Percentiles rank a stretch among this genome's conserved stretches.
Evolutionary conservation across 2,113 vertebrate species (phyloP).

Genomic region (Triplophysa rosa): DNA sequence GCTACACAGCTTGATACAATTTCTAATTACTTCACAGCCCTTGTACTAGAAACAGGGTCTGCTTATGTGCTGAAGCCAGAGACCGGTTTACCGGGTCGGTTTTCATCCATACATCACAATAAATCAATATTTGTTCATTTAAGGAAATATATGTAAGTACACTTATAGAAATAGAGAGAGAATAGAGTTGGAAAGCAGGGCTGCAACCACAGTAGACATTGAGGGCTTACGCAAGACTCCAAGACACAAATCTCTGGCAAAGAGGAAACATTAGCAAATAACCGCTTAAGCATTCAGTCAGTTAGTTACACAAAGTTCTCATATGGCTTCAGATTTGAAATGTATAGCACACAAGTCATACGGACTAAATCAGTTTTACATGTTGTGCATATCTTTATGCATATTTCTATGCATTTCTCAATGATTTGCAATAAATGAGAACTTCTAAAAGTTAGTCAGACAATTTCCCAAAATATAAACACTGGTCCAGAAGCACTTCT

Average conservation of each 20-base stretch:
- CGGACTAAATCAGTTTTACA: no score
- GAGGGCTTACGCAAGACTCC: no score
- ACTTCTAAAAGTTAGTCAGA: no score
- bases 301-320: background rate
- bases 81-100: background rate
- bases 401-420: no score
- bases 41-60: constrained; percentile 20
- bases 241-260: no score
- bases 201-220: background rate
- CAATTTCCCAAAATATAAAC: no score
- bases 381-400: no score
- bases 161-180: background rate
- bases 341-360: background rate
- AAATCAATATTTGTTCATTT: background rate
- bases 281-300: background rate
- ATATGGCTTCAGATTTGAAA: background rate
- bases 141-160: background rate
- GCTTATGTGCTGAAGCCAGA: background rate
- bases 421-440: no score
- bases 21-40: constrained; percentile 53
- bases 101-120: background rate
- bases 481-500: no score
- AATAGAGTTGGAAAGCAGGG: background rate
- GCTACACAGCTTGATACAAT: constrained; percentile 55
- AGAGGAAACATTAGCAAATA: no score